phyloP scores from a whole-genome alignment of 2,888 invertebrate species.

The Epiperipatus broadwayi region DNA sequence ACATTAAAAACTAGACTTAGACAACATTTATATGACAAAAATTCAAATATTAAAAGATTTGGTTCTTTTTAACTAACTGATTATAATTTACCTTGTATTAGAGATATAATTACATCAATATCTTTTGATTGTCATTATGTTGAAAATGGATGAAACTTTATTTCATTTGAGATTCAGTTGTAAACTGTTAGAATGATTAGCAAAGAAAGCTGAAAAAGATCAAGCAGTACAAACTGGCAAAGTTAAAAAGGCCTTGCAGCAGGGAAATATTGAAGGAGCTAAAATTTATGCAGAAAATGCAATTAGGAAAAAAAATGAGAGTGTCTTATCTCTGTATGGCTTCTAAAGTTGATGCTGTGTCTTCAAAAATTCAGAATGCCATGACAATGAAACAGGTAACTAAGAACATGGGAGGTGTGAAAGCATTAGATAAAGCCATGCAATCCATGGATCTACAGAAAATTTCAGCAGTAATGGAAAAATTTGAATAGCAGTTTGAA shows the following conservation, averaged over 20 bases:
- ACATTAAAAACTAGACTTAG: no score
- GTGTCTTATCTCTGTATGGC: slow-evolving; percentile 35
- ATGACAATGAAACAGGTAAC: slow-evolving; percentile 35
- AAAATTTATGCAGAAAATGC: slow-evolving; percentile 37
- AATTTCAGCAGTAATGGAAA: slow-evolving; percentile 36
- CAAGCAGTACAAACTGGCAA: slow-evolving; percentile 31
- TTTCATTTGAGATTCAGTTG: slow-evolving; percentile 26
- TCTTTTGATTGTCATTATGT: no score
- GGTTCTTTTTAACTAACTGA: no score
- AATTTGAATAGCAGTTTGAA: slow-evolving; percentile 38
- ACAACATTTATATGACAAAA: no score
- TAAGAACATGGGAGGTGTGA: slow-evolving; percentile 36
- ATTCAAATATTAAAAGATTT: no score
- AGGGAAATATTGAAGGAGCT: slow-evolving; percentile 35
- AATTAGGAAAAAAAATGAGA: slow-evolving; percentile 37
- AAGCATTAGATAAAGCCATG: slow-evolving; percentile 36
- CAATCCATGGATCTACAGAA: slow-evolving; percentile 36
- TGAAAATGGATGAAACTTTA: no score
- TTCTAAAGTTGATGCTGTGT: slow-evolving; percentile 35
- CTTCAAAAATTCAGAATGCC: slow-evolving; percentile 33
- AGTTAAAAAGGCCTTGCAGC: slow-evolving; percentile 33
- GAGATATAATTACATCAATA: no score
- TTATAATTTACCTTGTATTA: no score
- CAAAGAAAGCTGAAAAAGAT: slow-evolving; percentile 37
- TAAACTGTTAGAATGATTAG: slow-evolving; percentile 35